phyloP scores from a whole-genome alignment of 2,797 vertebrate species.

The Tympanoctomys barrerae region DNA sequence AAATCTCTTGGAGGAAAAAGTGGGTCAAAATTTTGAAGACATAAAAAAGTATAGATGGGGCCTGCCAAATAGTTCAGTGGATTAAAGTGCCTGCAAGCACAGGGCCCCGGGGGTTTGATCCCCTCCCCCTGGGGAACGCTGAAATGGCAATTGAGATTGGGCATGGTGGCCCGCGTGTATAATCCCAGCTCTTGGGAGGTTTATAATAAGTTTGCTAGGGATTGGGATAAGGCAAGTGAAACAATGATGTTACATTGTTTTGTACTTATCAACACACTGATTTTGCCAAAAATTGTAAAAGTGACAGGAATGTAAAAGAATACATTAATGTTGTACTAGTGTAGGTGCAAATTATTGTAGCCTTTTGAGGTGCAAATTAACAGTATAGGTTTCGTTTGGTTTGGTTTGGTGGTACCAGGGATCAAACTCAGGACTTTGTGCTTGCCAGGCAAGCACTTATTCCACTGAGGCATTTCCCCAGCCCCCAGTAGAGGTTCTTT shows the following conservation, averaged over 20 bases:
- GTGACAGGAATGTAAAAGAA: background rate
- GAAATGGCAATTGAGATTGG: no score
- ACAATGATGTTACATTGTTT: background rate
- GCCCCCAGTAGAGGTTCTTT: background rate
- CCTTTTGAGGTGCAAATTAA: conserved; percentile 8
- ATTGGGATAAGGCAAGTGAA: background rate
- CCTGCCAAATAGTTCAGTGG: background rate
- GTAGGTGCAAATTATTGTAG: conserved; percentile 27
- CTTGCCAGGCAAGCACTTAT: no score
- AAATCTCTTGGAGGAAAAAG: no score
- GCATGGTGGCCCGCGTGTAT: no score
- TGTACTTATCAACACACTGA: background rate
- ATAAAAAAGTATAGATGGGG: background rate
- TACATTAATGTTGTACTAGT: conserved; percentile 6
- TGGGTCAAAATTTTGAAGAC: no score
- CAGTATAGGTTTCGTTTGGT: no score
- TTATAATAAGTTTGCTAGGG: background rate
- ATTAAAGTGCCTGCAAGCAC: background rate
- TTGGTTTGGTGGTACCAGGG: no score
- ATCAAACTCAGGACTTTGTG: no score
- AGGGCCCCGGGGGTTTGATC: no score
- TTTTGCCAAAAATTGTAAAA: background rate
- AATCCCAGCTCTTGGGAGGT: no score
- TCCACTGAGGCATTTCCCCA: no score
- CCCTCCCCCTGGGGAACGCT: no score